These are phyloP conservation scores for Heterodera carotae DNA, from an alignment of 1,140 invertebrate genomes.

Conservation along the genomic window DNA sequence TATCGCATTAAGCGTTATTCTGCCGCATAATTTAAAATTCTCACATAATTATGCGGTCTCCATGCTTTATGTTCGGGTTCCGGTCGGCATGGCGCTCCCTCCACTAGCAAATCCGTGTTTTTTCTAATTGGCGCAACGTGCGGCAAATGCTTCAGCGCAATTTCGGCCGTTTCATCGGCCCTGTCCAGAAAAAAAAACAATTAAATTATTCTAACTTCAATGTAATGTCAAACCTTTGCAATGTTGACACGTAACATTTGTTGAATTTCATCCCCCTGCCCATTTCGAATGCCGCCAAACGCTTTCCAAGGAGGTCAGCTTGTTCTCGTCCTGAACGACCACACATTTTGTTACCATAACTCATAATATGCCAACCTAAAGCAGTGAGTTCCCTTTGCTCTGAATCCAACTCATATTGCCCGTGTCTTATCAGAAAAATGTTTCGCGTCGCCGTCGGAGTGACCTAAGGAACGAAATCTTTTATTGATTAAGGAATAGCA, in stretches of 20 bases:
- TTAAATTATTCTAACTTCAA: constrained; percentile 71
- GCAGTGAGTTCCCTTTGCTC: constrained; percentile 51
- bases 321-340: constrained; percentile 57
- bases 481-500: too few relatives aligned
- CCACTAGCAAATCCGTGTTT: constrained; percentile 73
- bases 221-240: constrained; percentile 70
- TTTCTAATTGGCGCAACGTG: constrained; percentile 9
- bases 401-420: constrained; percentile 57
- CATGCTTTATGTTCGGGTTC: neutral
- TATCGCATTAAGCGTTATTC: too few relatives aligned
- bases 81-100: constrained; percentile 81
- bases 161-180: constrained; percentile 86
- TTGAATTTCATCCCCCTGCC: constrained; percentile 50
- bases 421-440: constrained; percentile 67
- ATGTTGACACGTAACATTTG: constrained; percentile 75
- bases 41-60: constrained; percentile 27
- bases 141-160: constrained; percentile 74
- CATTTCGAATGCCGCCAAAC: constrained; percentile 39
- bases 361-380: constrained; percentile 35
- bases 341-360: neutral
- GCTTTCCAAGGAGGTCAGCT: constrained; percentile 54
- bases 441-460: constrained; percentile 78
- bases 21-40: neutral
- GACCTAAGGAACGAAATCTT: neutral
- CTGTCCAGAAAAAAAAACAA: constrained; percentile 84